A percentile compares a stretch with the other conserved stretches of the same genome.
These are phyloP conservation scores for Dryas iulia DNA, from an alignment of 1,140 invertebrate species.

Conservation along the genomic window DNA sequence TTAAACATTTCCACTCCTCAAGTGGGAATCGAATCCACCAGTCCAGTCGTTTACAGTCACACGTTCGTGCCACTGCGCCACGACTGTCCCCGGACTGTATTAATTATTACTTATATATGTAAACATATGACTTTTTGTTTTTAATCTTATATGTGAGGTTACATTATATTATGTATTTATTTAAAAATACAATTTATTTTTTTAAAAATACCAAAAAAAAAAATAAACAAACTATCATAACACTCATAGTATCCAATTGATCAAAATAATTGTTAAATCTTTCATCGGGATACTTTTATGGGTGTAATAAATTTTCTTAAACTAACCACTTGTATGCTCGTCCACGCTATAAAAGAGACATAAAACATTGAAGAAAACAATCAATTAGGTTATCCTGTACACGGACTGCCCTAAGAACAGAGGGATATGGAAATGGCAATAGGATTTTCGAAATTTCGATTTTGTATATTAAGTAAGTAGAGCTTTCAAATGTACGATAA, in stretches of 20 bases:
- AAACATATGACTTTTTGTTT: too few relatives aligned
- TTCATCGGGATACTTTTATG: conserved; percentile 13
- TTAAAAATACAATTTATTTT: conserved; percentile 1
- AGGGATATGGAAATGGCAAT: neutral
- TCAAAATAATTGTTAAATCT: conserved; percentile 13
- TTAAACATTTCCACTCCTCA: too few relatives aligned
- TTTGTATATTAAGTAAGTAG: too few relatives aligned
- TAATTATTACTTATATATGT: too few relatives aligned
- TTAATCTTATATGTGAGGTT: too few relatives aligned
- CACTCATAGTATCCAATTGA: neutral
- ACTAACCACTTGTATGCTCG: conserved; percentile 29
- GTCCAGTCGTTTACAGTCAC: too few relatives aligned
- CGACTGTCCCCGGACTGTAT: too few relatives aligned
- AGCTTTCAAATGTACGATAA: too few relatives aligned
- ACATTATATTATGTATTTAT: neutral
- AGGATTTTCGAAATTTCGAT: too few relatives aligned
- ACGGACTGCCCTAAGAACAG: conserved; percentile 18
- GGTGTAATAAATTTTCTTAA: conserved; percentile 17
- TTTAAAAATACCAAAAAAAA: neutral
- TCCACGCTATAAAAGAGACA: conserved; percentile 26
- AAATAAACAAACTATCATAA: neutral
- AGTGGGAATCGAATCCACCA: too few relatives aligned
- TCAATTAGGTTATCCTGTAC: conserved; percentile 39
- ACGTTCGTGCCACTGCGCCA: too few relatives aligned
- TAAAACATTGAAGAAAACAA: conserved; percentile 31